Conservation (phyloP, 2,113 vertebrate species). For the Addax nasomaculatus region DNA sequence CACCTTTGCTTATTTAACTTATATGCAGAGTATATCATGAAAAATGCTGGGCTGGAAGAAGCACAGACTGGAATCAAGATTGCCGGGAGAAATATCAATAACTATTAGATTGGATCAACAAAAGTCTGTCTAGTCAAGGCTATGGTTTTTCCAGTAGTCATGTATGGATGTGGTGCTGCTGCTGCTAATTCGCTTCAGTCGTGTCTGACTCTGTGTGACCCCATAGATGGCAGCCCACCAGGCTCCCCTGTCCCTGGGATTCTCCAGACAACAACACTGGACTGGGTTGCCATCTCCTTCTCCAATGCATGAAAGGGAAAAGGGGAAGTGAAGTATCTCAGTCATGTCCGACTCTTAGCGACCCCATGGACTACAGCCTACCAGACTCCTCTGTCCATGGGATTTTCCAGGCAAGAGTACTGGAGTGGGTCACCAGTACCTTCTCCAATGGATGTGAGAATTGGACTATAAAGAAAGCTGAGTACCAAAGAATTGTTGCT, state of each 20-base stretch:
- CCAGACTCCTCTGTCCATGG: not conserved
- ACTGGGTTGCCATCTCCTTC: not conserved
- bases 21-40: no score
- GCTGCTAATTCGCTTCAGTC: not conserved
- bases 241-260: rapidly evolving
- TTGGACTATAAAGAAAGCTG: not conserved
- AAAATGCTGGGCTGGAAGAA: no score
- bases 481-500: not conserved
- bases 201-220: rapidly evolving
- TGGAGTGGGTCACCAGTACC: not conserved
- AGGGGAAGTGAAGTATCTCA: not conserved
- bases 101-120: not conserved
- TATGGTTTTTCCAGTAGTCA: not conserved
- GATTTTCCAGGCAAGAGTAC: not conserved
- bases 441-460: not conserved
- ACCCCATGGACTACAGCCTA: not conserved
- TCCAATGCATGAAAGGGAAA: not conserved
- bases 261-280: not conserved
- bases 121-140: not conserved
- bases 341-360: rapidly evolving
- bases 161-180: not conserved
- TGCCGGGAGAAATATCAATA: no score
- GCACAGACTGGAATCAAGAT: no score
- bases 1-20: no score
- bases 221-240: not conserved